A percentile compares a stretch with the other conserved stretches of the same genome.
Conservation (phyloP, 1,140 invertebrate genomes). For the Drosophila miranda region DNA sequence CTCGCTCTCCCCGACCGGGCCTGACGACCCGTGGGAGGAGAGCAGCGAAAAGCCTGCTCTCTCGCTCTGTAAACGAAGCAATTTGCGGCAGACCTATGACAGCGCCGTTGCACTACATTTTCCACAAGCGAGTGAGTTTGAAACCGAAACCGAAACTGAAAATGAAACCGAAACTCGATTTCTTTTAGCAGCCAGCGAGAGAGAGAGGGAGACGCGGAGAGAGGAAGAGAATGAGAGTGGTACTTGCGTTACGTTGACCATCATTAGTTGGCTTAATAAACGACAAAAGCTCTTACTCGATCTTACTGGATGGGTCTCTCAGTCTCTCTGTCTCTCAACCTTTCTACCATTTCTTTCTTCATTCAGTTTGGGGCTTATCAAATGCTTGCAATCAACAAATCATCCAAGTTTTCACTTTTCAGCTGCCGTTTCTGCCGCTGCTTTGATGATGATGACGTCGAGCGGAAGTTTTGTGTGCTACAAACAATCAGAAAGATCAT, state of each 20-base stretch:
- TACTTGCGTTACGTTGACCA: conserved; percentile 63
- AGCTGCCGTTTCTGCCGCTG: neutral
- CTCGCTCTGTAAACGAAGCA: conserved; percentile 61
- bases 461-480: conserved; percentile 64
- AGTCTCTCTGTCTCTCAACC: conserved; percentile 1
- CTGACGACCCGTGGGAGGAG: conserved; percentile 6
- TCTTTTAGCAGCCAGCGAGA: conserved; percentile 33
- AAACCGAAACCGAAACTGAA: conserved; percentile 69
- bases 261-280: conserved; percentile 74
- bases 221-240: conserved; percentile 12
- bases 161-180: conserved; percentile 44
- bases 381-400: conserved; percentile 59
- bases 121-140: conserved; percentile 71
- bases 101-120: conserved; percentile 72
- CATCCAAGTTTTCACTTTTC: conserved; percentile 70
- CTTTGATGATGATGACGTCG: conserved; percentile 20
- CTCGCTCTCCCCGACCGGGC: neutral
- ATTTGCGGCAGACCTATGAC: conserved; percentile 63
- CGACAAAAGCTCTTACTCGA: conserved; percentile 47
- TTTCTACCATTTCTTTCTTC: conserved; percentile 13
- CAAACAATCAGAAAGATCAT: conserved; percentile 69
- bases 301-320: neutral
- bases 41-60: conserved; percentile 22
- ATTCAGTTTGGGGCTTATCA: conserved; percentile 58
- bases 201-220: conserved; percentile 7